Conservation (phyloP, 2,797 vertebrate species). For the Loris lydekkerianus region DNA sequence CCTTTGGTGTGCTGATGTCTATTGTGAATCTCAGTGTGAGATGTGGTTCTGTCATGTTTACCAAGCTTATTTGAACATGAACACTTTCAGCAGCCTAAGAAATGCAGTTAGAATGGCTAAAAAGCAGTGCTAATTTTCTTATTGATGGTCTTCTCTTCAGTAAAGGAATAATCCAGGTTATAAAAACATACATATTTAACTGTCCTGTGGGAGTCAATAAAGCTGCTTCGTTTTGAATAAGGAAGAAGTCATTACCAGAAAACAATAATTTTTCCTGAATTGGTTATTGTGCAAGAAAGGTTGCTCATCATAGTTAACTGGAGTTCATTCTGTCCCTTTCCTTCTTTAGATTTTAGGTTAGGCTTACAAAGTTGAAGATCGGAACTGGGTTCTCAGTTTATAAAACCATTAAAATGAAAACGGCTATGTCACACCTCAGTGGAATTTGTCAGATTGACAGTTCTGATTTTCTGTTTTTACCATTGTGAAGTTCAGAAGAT, state of each 20-base stretch:
- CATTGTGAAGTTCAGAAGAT: not conserved
- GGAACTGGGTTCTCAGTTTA: not conserved
- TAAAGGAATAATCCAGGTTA: not conserved
- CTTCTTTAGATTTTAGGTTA: not conserved
- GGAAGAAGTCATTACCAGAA: not conserved
- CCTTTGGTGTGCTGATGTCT: not conserved
- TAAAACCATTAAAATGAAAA: not conserved
- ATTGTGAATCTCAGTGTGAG: not conserved
- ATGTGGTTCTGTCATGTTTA: not conserved
- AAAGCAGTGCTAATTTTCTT: not conserved
- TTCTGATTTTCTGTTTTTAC: not conserved
- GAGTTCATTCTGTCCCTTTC: not conserved
- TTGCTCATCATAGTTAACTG: not conserved
- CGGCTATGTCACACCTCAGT: not conserved
- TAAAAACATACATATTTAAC: not conserved
- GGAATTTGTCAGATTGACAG: not conserved
- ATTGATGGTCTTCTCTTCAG: not conserved
- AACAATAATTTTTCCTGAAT: not conserved
- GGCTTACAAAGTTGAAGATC: not conserved
- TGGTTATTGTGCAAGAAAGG: not conserved
- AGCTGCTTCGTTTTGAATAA: constrained; percentile 4
- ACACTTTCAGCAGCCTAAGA: not conserved
- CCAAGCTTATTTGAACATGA: not conserved
- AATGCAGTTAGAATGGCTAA: not conserved
- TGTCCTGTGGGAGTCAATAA: not conserved